A percentile compares a stretch with the other conserved stretches of the same genome.
These are phyloP conservation scores for Drosophila koepferae DNA, from an alignment of 2,888 invertebrate genomes.

Conservation along the genomic window DNA sequence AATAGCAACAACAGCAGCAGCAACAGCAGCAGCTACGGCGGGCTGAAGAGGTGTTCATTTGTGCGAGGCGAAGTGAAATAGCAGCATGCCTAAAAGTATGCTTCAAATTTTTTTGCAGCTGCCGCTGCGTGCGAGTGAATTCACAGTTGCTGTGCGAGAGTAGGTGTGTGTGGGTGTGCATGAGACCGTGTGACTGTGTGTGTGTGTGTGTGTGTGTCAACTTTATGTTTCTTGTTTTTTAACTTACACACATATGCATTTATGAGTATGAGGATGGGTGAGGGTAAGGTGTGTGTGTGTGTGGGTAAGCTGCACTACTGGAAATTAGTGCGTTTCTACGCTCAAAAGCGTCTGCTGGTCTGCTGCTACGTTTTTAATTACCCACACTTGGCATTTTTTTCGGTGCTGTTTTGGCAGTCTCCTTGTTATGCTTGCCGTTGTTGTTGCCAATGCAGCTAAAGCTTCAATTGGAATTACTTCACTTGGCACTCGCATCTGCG, in stretches of 20 bases:
- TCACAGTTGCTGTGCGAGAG: conserved; percentile 45
- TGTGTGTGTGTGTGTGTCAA: conserved; percentile 25
- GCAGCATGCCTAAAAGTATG: conserved; percentile 82
- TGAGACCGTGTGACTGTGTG: conserved; percentile 14
- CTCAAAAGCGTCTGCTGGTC: conserved; percentile 71
- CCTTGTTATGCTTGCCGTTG: conserved; percentile 41
- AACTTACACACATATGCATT: conserved; percentile 41
- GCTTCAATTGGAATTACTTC: conserved; percentile 80
- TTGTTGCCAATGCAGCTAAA: conserved; percentile 59
- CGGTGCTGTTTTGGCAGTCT: conserved; percentile 50
- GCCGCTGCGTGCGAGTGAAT: conserved; percentile 54
- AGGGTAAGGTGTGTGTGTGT: conserved; percentile 18
- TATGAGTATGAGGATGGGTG: conserved; percentile 41
- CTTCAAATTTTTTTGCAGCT: conserved; percentile 54
- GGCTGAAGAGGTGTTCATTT: conserved; percentile 44
- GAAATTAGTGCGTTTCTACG: conserved; percentile 81
- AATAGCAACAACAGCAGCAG: conserved; percentile 35
- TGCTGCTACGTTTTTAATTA: conserved; percentile 80
- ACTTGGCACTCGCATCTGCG: conserved; percentile 75
- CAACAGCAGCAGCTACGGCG: conserved; percentile 27
- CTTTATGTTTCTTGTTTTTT: conserved; percentile 56
- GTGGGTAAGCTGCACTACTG: conserved; percentile 63
- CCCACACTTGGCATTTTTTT: conserved; percentile 76
- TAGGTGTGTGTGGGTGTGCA: conserved; percentile 27
- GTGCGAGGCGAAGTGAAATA: conserved; percentile 76